Percentiles rank a stretch among this genome's conserved stretches.
Conservation (phyloP, 2,888 invertebrate genomes). For the Agrotis exclamationis region DNA sequence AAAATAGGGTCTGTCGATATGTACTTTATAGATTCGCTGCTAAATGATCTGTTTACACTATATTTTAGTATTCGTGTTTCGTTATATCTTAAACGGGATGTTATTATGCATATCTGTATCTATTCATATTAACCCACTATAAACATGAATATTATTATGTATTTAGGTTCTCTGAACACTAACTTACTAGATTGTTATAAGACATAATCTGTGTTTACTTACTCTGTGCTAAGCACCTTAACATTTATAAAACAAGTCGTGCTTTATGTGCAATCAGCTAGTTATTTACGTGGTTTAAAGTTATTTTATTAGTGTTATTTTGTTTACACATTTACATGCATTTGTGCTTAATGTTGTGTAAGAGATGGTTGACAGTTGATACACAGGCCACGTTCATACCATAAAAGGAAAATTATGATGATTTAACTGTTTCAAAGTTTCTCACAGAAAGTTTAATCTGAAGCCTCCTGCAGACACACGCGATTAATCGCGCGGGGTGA, state of each 20-base stretch:
- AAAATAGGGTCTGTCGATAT: not conserved
- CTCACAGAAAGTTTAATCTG: not conserved
- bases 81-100: no score
- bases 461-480: no score
- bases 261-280: constrained; percentile 35
- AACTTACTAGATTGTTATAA: constrained; percentile 28
- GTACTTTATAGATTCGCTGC: constrained; percentile 3
- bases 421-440: not conserved
- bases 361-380: not conserved
- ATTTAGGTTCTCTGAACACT: constrained; percentile 18
- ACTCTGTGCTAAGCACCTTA: constrained; percentile 36
- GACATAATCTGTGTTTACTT: constrained; percentile 22
- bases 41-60: no score
- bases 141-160: constrained; percentile 12
- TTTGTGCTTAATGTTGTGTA: constrained; percentile 27
- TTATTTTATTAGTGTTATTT: constrained; percentile 31
- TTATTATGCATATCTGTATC: not conserved
- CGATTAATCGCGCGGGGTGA: no score
- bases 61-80: no score
- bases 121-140: not conserved
- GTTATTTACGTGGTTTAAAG: constrained; percentile 25
- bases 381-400: constrained; percentile 1
- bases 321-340: not conserved
- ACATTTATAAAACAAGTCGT: constrained; percentile 47
- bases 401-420: no score